phyloP scores from a whole-genome alignment of 2,888 invertebrate genomes.

The Halictus quadricinctus region DNA sequence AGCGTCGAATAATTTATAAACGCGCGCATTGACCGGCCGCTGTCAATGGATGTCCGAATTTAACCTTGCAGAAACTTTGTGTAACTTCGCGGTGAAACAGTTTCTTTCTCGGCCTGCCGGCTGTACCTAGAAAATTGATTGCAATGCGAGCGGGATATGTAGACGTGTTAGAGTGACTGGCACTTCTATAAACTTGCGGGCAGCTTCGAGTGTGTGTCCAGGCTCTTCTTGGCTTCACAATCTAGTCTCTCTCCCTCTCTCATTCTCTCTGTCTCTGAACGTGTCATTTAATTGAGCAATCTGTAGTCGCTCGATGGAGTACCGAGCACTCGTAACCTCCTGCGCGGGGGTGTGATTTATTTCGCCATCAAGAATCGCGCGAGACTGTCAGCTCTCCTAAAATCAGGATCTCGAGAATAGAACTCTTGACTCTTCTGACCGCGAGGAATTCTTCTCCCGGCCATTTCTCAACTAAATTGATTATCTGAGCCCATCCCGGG shows the following conservation, averaged over 20 bases:
- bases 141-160: neutral
- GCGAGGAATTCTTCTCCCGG: neutral
- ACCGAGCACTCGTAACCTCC: neutral
- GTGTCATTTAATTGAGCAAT: constrained; percentile 6
- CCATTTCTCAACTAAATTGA: constrained; percentile 2
- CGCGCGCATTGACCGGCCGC: neutral
- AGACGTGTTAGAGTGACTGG: neutral
- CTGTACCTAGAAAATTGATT: neutral
- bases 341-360: neutral
- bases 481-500: neutral
- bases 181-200: neutral
- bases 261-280: neutral
- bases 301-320: neutral
- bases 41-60: neutral
- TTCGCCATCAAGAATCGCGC: neutral
- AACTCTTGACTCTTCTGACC: neutral
- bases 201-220: neutral
- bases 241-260: neutral
- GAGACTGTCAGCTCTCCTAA: neutral
- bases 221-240: neutral
- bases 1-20: neutral
- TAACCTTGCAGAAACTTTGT: neutral
- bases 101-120: neutral
- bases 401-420: neutral
- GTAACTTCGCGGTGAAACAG: neutral